Conservation (phyloP, 2,888 invertebrate genomes). For the Taphrorychus bicolor region DNA sequence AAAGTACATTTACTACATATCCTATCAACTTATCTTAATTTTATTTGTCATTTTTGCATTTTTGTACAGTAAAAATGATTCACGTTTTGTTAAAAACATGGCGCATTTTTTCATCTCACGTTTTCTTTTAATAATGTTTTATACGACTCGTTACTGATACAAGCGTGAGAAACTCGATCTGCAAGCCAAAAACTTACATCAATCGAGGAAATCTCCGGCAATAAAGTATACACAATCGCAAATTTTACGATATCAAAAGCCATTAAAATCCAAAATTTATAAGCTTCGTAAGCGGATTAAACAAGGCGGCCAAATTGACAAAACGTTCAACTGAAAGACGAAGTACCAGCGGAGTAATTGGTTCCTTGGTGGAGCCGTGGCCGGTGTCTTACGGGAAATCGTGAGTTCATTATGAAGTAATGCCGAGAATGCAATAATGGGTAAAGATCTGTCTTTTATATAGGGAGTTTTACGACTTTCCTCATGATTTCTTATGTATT, state of each 20-base stretch:
- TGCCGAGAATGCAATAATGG: conserved; percentile 12
- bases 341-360: conserved; percentile 16
- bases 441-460: not conserved
- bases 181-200: not conserved
- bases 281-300: conserved; percentile 3
- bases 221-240: not conserved
- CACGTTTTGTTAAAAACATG: too few species aligned
- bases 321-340: conserved; percentile 8
- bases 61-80: too few species aligned
- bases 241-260: not conserved
- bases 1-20: too few species aligned
- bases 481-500: too few species aligned
- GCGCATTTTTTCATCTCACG: too few species aligned
- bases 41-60: too few species aligned
- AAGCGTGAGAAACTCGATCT: too few species aligned
- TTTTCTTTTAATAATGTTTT: too few species aligned
- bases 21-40: too few species aligned
- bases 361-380: conserved; percentile 12
- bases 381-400: conserved; percentile 21
- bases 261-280: not conserved
- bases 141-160: too few species aligned
- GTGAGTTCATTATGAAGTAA: conserved; percentile 29
- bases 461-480: not conserved
- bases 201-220: not conserved
- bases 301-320: conserved; percentile 8